A percentile compares a stretch with the other conserved stretches of the same genome.
Conservation (phyloP, 1,140 invertebrate genomes). For the Neocloeon triangulifer region DNA sequence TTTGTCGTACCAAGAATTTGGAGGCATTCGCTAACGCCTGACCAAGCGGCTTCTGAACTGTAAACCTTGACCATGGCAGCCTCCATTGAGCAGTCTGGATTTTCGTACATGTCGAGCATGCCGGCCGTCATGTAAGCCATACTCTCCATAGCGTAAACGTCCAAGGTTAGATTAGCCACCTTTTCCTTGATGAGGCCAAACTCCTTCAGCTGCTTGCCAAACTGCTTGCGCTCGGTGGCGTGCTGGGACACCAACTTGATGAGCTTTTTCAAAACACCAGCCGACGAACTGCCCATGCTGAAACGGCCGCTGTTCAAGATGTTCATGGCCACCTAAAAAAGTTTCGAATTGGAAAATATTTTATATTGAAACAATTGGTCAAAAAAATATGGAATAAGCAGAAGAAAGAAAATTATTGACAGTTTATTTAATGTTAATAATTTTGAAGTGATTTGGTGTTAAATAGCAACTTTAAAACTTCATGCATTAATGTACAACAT, state of each 20-base stretch:
- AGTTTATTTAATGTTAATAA: too few species aligned
- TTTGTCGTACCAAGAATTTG: too few species aligned
- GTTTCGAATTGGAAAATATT: too few species aligned
- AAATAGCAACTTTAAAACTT: too few species aligned
- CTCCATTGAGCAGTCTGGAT: conserved; percentile 51
- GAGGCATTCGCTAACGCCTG: conserved; percentile 40
- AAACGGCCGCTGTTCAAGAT: conserved; percentile 43
- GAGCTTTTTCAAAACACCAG: conserved; percentile 21
- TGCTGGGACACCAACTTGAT: conserved; percentile 26
- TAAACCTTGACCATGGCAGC: conserved; percentile 50
- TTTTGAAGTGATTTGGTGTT: too few species aligned
- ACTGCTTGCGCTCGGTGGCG: conserved; percentile 36
- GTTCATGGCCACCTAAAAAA: conserved; percentile 40
- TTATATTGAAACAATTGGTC: too few species aligned
- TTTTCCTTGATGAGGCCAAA: conserved; percentile 29
- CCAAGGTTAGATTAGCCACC: conserved; percentile 24
- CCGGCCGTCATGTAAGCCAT: conserved; percentile 49
- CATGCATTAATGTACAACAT: too few species aligned
- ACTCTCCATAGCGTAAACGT: conserved; percentile 52
- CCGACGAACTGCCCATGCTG: conserved; percentile 18
- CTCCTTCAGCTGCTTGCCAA: conserved; percentile 28
- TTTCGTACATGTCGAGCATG: conserved; percentile 36
- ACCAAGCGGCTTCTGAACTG: conserved; percentile 25
- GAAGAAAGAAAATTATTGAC: too few species aligned
- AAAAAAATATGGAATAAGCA: too few species aligned